Conservation (phyloP, 2,797 vertebrate species). For the Australoheros facetus region DNA sequence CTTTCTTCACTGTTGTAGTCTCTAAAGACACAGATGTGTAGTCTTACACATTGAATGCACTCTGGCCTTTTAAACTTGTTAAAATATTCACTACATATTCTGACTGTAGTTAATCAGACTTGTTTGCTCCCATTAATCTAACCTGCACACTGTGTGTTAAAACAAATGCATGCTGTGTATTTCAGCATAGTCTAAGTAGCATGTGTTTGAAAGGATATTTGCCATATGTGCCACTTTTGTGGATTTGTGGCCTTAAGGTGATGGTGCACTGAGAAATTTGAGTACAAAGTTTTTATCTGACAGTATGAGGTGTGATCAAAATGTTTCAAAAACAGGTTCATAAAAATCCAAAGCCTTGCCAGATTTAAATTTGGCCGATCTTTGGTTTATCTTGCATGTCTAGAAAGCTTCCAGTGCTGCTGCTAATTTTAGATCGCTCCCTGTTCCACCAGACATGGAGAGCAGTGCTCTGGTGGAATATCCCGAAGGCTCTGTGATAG, state of each 20-base stretch:
- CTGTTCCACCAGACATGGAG: too few relatives aligned
- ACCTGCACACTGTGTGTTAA: background rate
- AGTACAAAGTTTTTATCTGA: background rate
- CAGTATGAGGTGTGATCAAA: background rate
- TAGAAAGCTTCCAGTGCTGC: background rate
- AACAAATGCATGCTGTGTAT: slow-evolving; percentile 20
- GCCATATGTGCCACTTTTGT: background rate
- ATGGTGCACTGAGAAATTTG: background rate
- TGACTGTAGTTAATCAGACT: background rate
- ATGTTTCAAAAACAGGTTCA: background rate
- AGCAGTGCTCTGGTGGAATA: too few relatives aligned
- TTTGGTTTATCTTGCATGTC: background rate
- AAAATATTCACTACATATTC: background rate
- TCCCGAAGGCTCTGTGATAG: background rate
- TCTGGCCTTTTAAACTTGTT: background rate
- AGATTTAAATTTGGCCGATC: background rate
- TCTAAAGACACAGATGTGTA: background rate
- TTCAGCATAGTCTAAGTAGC: background rate
- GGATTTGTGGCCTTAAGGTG: background rate
- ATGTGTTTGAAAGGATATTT: background rate
- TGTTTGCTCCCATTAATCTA: background rate
- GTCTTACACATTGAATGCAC: background rate
- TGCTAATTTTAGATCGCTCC: too few relatives aligned
- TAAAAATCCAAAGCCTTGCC: background rate
- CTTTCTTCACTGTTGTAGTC: slow-evolving; percentile 33